phyloP scores from a whole-genome alignment of 2,797 vertebrate species.

The Sebastes wilsoni region DNA sequence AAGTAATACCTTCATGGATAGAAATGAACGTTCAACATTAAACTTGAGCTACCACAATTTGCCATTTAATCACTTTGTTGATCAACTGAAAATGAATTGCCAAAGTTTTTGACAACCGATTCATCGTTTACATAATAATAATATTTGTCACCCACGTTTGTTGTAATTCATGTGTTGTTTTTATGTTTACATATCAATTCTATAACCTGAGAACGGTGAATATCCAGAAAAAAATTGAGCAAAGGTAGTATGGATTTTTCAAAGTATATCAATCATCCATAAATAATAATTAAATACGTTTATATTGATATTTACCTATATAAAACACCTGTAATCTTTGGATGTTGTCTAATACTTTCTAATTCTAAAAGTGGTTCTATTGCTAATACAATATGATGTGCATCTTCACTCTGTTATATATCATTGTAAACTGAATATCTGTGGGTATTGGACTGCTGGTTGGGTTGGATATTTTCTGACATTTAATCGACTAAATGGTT shows the following conservation, averaged over 20 bases:
- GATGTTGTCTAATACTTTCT: background rate
- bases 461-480: too few relatives aligned
- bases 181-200: background rate
- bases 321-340: background rate
- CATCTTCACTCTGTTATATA: too few relatives aligned
- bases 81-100: background rate
- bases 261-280: background rate
- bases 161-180: background rate
- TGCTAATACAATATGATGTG: too few relatives aligned
- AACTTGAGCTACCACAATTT: too few relatives aligned
- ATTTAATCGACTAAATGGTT: background rate
- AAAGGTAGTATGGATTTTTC: too few relatives aligned
- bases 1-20: too few relatives aligned
- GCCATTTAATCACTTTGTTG: too few relatives aligned
- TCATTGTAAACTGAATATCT: background rate
- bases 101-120: too few relatives aligned
- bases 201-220: background rate
- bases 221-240: background rate
- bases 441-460: too few relatives aligned
- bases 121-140: too few relatives aligned
- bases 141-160: too few relatives aligned
- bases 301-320: background rate
- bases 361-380: background rate
- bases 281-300: background rate
- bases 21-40: too few relatives aligned